Base-by-base conservation (phyloP, 2,888 invertebrate species). In the Andrena hattorfiana region DNA sequence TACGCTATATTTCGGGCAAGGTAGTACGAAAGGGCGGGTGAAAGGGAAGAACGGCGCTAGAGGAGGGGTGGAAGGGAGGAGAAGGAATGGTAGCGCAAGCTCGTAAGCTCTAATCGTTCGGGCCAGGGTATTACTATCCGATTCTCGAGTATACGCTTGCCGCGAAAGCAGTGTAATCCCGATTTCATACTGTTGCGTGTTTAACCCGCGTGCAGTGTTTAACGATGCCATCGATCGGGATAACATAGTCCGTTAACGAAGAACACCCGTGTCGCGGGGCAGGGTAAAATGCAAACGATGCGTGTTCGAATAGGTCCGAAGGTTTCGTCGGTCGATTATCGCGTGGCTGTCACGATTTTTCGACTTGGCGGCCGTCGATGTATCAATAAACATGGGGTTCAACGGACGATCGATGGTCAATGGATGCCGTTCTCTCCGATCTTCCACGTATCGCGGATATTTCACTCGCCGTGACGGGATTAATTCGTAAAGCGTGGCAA, bases 201-300 rank as follows among this genome's bases (percentile, higher is more conserved):
- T 87, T 73, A 85, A 85, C 73, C 81, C 71, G 81, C 84, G 77
- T 79, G 79, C 71, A 71, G 77, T 77, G 77, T 85, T 85, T 85
- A 83, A 85, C 84, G 77, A 80, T 71, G 68, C 72, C 81, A 83
- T 85, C 84, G 84, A 83, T 85, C 85, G 72, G 71, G 83, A 83
- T 84, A 83, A 83, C 79, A 68, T 35, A 69, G 67, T 79, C 83
- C 63, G 84, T 83, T 84, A 83, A 83, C 84, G 78, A 83, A 79
- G 83, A 77, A 77, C 83, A 35, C 63, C 71, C 71, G 60, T 77
- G 81, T 72, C 77, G 77, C 77, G 51, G 56, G 23, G 56, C 23
- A 56, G 51, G 68, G 70, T 74, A 74, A 71, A 78, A 62, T 77
- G 72, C 77, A 75, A 82, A 73, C 72, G 70, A 68, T 51, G 70